Evolutionary conservation across 2,797 vertebrate species (phyloP).

Genomic region (Onychomys leucogaster): DNA sequence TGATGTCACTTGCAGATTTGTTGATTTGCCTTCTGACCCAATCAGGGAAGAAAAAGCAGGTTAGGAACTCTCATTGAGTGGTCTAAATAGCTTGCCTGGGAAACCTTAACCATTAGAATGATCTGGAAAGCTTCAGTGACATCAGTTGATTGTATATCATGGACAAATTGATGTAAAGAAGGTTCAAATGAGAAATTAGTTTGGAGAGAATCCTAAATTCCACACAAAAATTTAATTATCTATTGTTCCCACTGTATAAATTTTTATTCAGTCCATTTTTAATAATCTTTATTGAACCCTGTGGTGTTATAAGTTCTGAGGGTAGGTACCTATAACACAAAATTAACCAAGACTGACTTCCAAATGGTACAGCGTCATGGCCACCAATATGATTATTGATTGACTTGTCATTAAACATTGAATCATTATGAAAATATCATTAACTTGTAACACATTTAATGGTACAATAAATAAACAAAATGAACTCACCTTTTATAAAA

Average conservation of each 20-base stretch:
- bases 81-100: not conserved
- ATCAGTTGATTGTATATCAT: not conserved
- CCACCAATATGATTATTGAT: not conserved
- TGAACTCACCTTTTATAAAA: not conserved
- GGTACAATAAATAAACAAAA: not conserved
- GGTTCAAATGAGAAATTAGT: not conserved
- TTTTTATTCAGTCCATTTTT: slow-evolving; percentile 21
- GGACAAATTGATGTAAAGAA: not conserved
- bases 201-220: slow-evolving; percentile 32
- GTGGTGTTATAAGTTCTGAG: not conserved
- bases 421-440: not conserved
- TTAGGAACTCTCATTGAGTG: not conserved
- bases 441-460: slow-evolving; percentile 8
- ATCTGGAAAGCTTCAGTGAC: not conserved
- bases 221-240: slow-evolving; percentile 21
- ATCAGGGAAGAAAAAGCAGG: not conserved
- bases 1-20: not conserved
- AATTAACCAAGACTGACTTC: not conserved
- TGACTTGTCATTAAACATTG: slow-evolving; percentile 18
- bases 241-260: not conserved
- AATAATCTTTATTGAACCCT: slow-evolving; percentile 31
- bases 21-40: not conserved
- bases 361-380: not conserved
- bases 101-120: not conserved
- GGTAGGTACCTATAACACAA: not conserved